Evolutionary conservation across 2,113 vertebrate genomes (phyloP), one percentile per base, ranked within the genome.

Genomic region (Maccullochella peelii): DNA sequence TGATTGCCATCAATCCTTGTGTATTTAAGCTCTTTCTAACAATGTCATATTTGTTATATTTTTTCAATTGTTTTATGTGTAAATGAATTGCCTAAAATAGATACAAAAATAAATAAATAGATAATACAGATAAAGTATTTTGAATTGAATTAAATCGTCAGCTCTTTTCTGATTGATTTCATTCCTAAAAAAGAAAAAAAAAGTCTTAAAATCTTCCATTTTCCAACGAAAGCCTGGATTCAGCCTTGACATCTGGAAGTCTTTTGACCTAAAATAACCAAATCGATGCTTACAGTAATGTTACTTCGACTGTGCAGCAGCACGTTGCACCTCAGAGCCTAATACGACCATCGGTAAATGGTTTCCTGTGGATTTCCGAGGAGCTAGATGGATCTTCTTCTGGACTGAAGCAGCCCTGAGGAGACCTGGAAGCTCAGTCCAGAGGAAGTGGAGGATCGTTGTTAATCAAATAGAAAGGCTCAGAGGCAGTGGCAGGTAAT

Each of bases 391-490:
- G 6, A 21, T 23, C 18, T 12, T 71, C 12, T 15, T 38, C 33
- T 71, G 69, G 69, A 55, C 36, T 23, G 10, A 59, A 30, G 68
- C 27, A 2, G 47, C 68, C 49, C 49, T 21, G 20, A 36, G 47
- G 20, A 23, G 68, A 61, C 8, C 59, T 2, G 14, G 66, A 68
- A 7, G 54, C 23, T 57, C 23, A 12, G 54, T n/a, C 23, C 1
- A 57, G n/a, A 57, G n/a, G 54, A 57, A 57, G n/a, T 3, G 4
- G 11, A 44, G 42, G 42, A 47, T 66, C 21, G 9, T 14, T 66
- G 21, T 66, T 66, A 66, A 36, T 70, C 52, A 73, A 57, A 72
- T 23, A n/a, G 12, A 25, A 72, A 72, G 33, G 33, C 52, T 72
- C 36, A 18, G 23, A 10, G 40, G 54, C 38, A 71, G 20, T 15